Evolutionary conservation across 2,113 vertebrate species (phyloP).

Genomic region (Salvelinus alpinus): DNA sequence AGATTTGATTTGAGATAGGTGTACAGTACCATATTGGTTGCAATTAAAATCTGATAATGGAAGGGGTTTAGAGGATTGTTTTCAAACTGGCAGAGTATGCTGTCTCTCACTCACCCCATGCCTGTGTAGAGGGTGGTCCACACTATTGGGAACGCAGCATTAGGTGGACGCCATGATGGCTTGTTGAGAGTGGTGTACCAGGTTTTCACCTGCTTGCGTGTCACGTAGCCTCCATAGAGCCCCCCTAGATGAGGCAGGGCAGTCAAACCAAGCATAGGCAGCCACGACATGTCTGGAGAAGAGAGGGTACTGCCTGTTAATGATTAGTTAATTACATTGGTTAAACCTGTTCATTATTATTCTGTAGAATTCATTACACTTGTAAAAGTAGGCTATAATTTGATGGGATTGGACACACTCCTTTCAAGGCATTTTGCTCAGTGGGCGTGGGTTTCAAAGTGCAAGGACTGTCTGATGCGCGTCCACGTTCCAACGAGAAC

Average conservation of each 20-base stretch:
- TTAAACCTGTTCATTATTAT: too few species aligned
- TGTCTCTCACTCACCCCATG: slow-evolving; percentile 78
- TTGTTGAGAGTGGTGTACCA: slow-evolving; percentile 82
- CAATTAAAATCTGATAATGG: neutral
- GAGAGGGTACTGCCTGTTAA: neutral
- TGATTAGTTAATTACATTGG: too few species aligned
- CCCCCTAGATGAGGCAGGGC: slow-evolving; percentile 84
- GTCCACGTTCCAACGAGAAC: too few species aligned
- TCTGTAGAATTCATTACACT: too few species aligned
- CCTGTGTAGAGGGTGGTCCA: slow-evolving; percentile 84
- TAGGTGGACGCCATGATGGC: slow-evolving; percentile 82
- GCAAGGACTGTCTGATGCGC: too few species aligned
- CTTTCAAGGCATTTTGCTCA: too few species aligned
- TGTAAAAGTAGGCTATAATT: too few species aligned
- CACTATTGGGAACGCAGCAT: slow-evolving; percentile 75
- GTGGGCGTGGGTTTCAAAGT: too few species aligned
- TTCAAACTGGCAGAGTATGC: too few species aligned
- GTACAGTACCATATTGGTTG: neutral
- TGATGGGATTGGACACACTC: too few species aligned
- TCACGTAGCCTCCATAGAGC: slow-evolving; percentile 76
- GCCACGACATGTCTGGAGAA: slow-evolving; percentile 74
- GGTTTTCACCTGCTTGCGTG: slow-evolving; percentile 63
- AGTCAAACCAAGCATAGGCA: slow-evolving; percentile 76
- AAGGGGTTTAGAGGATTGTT: neutral
- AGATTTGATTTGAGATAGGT: neutral